Base-by-base conservation (phyloP, 2,888 invertebrate species). In the Cotesia congregata region DNA sequence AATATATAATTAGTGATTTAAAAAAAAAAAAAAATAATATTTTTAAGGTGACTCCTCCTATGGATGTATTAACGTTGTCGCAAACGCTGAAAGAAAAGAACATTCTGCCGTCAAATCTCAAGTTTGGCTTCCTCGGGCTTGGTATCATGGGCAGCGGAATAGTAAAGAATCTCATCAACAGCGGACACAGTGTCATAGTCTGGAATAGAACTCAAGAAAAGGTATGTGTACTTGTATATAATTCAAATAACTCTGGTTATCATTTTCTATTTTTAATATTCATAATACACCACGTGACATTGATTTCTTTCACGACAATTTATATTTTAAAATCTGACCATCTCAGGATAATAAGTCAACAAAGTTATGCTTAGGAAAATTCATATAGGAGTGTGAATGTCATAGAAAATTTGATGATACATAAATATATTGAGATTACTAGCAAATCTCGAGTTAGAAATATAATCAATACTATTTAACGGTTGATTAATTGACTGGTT, bases 131-230 rank as follows among this genome's bases (percentile, higher is more conserved):
- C 90, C 93, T 98, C 40, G 98, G 98, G 0, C 92, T 98, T 50
- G 98, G 98, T 76, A 96, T 96, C 87, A 98, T 98, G 96, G 98
- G 98, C 71, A 94, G 95, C 78, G 97, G 97, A 39, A 96, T 98
- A 87, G 97, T 98, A 17, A 97, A 97, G 92, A 98, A 98, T 90
- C 92, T 98, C 74, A 93, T 98, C 85, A 95, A 96, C 90, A 97
- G 97, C 4, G 98, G 98, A 0, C 98, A 98, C 88, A 95, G 94
- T 86, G 97, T 98, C 73, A 93, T 96, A 82, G 94, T 98, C 74
- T 98, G 98, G 98, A 98, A 98, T 91, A 93, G 98, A 85, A 96
- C 97, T 74, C 93, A 94, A 74, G 94, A 95, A 78, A 98, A 97
- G 95, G 96, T 96, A 91, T 91, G 94, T 92, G 94, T 92, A 74